Percentiles rank a stretch among this genome's conserved stretches.
Evolutionary conservation across 2,888 invertebrate species (phyloP).

Genomic region (Drosophila picticornis): DNA sequence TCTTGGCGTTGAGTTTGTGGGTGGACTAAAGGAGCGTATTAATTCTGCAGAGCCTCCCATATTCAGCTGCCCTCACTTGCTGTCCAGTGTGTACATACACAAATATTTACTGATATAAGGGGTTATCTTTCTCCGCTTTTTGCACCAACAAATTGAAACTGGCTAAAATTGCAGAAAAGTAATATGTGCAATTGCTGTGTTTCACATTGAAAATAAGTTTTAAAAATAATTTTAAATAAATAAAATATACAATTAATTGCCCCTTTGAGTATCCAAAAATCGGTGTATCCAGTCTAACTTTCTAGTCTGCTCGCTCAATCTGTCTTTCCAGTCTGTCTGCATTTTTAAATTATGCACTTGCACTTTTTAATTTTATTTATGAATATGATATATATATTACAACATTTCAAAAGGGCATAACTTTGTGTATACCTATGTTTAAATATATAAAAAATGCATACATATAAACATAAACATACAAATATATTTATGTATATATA

Average conservation of each 20-base stretch:
- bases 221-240: background rate
- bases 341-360: background rate
- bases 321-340: background rate
- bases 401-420: background rate
- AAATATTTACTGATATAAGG: background rate
- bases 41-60: constrained; percentile 52
- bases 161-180: background rate
- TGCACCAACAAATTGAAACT: background rate
- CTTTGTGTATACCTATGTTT: no score
- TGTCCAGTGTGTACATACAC: background rate
- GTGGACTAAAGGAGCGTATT: constrained; percentile 47
- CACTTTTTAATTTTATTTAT: background rate
- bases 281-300: no score
- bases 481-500: no score
- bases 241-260: background rate
- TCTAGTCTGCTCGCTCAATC: background rate
- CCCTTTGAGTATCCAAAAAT: background rate
- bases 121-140: background rate
- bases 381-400: background rate
- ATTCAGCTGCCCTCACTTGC: background rate
- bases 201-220: background rate
- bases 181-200: background rate
- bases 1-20: constrained; percentile 46
- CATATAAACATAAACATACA: no score
- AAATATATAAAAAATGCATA: no score